A percentile compares a stretch with the other conserved stretches of the same genome.
Evolutionary conservation across 2,888 invertebrate species (phyloP).

Genomic region (Maniola hyperantus): DNA sequence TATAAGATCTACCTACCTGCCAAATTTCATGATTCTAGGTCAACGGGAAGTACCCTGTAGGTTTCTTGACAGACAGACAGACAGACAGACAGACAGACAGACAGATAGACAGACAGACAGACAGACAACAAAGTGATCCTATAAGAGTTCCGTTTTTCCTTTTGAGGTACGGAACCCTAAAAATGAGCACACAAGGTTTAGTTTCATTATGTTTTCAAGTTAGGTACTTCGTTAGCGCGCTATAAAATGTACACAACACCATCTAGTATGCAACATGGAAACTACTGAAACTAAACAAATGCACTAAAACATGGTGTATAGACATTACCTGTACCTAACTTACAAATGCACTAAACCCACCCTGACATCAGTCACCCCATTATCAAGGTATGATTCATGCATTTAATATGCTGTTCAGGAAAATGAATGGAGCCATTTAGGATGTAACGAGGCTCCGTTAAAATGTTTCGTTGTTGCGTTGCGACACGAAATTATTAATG

Average conservation of each 20-base stretch:
- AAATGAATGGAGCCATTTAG: slow-evolving; percentile 29
- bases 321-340: background rate
- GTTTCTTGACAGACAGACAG: too few species aligned
- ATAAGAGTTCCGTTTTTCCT: too few species aligned
- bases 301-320: background rate
- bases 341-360: slow-evolving; percentile 27
- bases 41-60: too few species aligned
- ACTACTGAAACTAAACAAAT: background rate
- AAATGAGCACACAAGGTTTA: too few species aligned
- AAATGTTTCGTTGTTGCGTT: slow-evolving; percentile 31
- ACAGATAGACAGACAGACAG: too few species aligned
- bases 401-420: slow-evolving; percentile 25
- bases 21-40: too few species aligned
- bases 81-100: too few species aligned
- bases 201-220: too few species aligned
- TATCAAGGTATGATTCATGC: slow-evolving; percentile 57
- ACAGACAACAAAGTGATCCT: too few species aligned
- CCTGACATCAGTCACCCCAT: slow-evolving; percentile 71
- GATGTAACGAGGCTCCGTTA: slow-evolving; percentile 31
- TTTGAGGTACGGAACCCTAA: too few species aligned
- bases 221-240: background rate
- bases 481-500: slow-evolving; percentile 34
- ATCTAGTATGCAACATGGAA: background rate
- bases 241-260: background rate
- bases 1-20: too few species aligned